Evolutionary conservation across 1,140 invertebrate genomes (phyloP).

Genomic region (Polypedilum pembai): DNA sequence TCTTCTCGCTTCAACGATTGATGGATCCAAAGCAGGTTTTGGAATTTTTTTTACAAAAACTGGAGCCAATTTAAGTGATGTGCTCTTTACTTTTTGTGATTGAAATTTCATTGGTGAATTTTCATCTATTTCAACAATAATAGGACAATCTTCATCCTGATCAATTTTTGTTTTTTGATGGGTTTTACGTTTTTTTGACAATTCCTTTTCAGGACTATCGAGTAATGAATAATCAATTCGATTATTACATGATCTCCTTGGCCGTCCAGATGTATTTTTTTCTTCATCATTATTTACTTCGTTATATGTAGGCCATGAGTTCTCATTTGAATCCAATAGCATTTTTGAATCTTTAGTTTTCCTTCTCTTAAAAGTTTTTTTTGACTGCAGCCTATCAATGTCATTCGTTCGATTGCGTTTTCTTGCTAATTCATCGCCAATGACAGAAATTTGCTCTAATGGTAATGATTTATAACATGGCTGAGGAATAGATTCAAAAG

Average conservation of each 20-base stretch:
- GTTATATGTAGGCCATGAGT: background rate
- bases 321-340: conserved; percentile 16
- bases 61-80: conserved; percentile 48
- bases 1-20: conserved; percentile 48
- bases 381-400: background rate
- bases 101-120: background rate
- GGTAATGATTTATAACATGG: background rate
- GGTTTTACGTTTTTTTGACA: background rate
- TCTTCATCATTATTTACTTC: background rate
- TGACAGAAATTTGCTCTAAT: background rate
- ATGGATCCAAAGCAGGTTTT: conserved; percentile 48
- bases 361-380: background rate
- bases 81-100: conserved; percentile 18
- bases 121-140: background rate
- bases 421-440: background rate
- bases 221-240: background rate
- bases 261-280: background rate
- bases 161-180: background rate
- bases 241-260: background rate
- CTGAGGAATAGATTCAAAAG: no score
- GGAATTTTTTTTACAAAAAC: conserved; percentile 47
- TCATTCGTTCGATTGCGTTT: conserved; percentile 35
- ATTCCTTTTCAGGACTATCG: background rate
- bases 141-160: background rate
- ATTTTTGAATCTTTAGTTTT: background rate